Base-by-base conservation (phyloP, 2,113 vertebrate genomes). In the Varanus salvator region DNA sequence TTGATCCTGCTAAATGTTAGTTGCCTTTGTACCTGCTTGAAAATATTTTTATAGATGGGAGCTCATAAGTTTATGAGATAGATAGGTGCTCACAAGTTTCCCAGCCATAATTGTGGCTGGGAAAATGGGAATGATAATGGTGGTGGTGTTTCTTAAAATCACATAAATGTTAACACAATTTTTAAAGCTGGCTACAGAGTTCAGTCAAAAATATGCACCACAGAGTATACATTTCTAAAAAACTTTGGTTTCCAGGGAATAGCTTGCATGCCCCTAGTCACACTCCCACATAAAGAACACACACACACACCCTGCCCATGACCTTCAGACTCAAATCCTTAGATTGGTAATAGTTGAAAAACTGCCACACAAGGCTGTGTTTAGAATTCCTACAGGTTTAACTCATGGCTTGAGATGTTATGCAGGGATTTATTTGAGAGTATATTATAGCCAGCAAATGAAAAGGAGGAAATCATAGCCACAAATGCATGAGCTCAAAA, bases 131-230 rank as follows among this genome's bases (percentile, higher is more conserved):
- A 87, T 52, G 57, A 60, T 86, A 15, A 27, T 76, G 8, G 14
- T 64, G 60, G 9, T 64, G 60, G 9, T 21, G 8, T 85, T 50
- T 72, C 11, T n/a, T n/a, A 68, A 14, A 60, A 6, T 38, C 21
- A 25, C 34, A 38, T 52, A 85, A 66, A 21, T 66, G 48, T 38
- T 86, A 60, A 77, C 34, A 52, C 85, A 95, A 91, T 88, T 64
- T 86, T 76, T 52, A 85, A 60, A 86, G 57, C 44, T 27, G 29
- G 31, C n/a, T n/a, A n/a, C n/a, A n/a, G n/a, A n/a, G n/a, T n/a
- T n/a, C n/a, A n/a, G 25, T 25, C 4, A n/a, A 54, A 81, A 54
- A 17, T 66, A 31, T 66, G 75, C 23, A 19, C 25, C 19, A 60
- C 34, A 11, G 15, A 52, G 15, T 27, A 60, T 44, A 38, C 6